A percentile compares a stretch with the other conserved stretches of the same genome.
Conservation (phyloP, 1,140 invertebrate species). For the Aphidius ervi region DNA sequence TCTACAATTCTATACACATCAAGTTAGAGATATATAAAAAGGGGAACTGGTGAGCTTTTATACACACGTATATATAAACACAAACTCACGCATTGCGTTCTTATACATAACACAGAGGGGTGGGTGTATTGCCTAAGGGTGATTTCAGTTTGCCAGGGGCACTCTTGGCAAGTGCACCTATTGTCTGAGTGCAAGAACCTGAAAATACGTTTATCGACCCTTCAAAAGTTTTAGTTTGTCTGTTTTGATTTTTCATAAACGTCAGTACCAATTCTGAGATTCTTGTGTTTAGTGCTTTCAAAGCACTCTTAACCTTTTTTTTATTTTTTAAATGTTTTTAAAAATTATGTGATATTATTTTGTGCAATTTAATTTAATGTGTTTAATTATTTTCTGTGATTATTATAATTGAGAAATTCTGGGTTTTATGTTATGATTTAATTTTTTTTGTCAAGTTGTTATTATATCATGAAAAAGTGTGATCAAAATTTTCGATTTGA, state of each 20-base stretch:
- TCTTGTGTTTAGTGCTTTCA: not conserved
- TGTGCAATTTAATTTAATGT: not conserved
- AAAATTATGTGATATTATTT: not conserved
- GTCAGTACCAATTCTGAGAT: conserved; percentile 5
- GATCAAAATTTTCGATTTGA: conserved; percentile 29
- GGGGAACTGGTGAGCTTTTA: conserved; percentile 8
- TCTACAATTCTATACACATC: too few species aligned
- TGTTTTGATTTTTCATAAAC: conserved; percentile 11
- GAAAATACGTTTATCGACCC: conserved; percentile 40
- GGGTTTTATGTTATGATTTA: too few species aligned
- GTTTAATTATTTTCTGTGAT: conserved; percentile 1
- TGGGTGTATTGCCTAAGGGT: conserved; percentile 32
- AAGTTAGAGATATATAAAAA: not conserved
- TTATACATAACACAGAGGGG: conserved; percentile 24
- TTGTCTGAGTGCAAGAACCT: conserved; percentile 42
- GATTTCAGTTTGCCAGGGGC: conserved; percentile 42
- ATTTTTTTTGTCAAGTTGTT: too few species aligned
- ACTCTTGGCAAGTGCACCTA: conserved; percentile 46
- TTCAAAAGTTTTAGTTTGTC: conserved; percentile 7
- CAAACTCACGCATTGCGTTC: conserved; percentile 2
- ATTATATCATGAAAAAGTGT: conserved; percentile 18
- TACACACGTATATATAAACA: not conserved
- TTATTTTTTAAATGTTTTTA: too few species aligned
- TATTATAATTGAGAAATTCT: too few species aligned
- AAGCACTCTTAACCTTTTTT: too few species aligned